Base-by-base conservation (phyloP, 2,888 invertebrate species). In the Papilio demoleus region DNA sequence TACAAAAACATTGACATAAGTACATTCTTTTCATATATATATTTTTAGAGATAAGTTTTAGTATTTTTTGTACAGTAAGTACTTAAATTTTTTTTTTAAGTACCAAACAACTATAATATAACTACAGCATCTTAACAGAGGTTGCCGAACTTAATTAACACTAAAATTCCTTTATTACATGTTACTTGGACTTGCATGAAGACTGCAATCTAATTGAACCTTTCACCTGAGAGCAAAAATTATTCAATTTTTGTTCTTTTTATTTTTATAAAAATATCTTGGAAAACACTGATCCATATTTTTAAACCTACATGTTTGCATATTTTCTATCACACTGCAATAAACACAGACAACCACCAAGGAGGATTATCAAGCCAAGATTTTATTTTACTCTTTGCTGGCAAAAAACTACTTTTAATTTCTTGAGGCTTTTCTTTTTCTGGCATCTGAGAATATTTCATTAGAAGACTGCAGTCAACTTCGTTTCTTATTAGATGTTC, bases 281-380 rank as follows among this genome's bases (percentile, higher is more conserved):
- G n/a, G n/a, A n/a, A n/a, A n/a, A n/a, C n/a, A n/a, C n/a, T n/a
- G 11, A 11, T 11, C 19, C 19, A 45, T 17, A 45, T 2, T 47
- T 1, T 36, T 9, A 36, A 36, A 4, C 9, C 8, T 36, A 36
- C 36, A 4, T 38, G 0, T 47, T 47, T 27, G 31, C n/a, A 27
- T n/a, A 27, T 27, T 31, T 31, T 56, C 31, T 12, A 5, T 72
- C 76, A 91, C 4, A 86, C 82, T 45, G 88, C 87, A 66, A 92
- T 85, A 70, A 92, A 88, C 70, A 88, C 68, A 19, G 90, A 84
- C 78, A 88, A 74, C 92, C 92, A 92, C 92, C 92, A 91, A 0
- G 92, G 92, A 1, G 91, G 92, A 42, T 84, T 91, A 2, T 81
- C 70, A 14, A 88, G 67, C 88, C 88, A 90, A 0, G 85, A 75